These are phyloP conservation scores for Trachymyrmex septentrionalis DNA, from an alignment of 1,140 invertebrate species.

Conservation along the genomic window DNA sequence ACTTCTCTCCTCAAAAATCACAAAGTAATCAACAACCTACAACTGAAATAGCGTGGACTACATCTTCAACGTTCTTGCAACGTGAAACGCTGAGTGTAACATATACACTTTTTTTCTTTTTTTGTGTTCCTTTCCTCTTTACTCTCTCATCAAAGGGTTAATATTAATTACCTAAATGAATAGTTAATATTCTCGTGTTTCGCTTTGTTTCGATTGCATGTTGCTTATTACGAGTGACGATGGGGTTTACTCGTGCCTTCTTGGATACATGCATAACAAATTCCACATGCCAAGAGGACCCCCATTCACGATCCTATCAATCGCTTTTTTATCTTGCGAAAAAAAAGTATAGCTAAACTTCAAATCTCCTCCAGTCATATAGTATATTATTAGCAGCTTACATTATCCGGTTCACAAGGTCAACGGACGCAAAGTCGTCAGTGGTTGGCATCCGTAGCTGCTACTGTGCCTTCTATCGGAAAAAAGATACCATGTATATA, in stretches of 20 bases:
- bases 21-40: slow-evolving; percentile 75
- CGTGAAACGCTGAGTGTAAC: slow-evolving; percentile 67
- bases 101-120: slow-evolving; percentile 69
- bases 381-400: slow-evolving; percentile 67
- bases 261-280: slow-evolving; percentile 87
- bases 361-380: slow-evolving; percentile 74
- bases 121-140: slow-evolving; percentile 72
- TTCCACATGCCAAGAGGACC: slow-evolving; percentile 87
- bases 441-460: slow-evolving; percentile 83
- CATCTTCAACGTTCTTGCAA: slow-evolving; percentile 58
- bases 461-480: slow-evolving; percentile 84
- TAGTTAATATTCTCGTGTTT: slow-evolving; percentile 77
- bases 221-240: slow-evolving; percentile 77
- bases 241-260: slow-evolving; percentile 83
- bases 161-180: slow-evolving; percentile 84
- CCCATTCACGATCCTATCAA: slow-evolving; percentile 73
- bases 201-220: slow-evolving; percentile 69
- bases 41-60: slow-evolving; percentile 73
- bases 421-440: slow-evolving; percentile 83
- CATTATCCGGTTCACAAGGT: slow-evolving; percentile 81
- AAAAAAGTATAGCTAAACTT: slow-evolving; percentile 81
- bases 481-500: slow-evolving; percentile 69
- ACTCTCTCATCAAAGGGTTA: slow-evolving; percentile 75
- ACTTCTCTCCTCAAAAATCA: slow-evolving; percentile 63
- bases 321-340: slow-evolving; percentile 71